Percentiles rank a stretch among this genome's conserved stretches.
Evolutionary conservation across 64 coral and sea anemone genomes (phyloP).

Genomic region (Montipora cactus): DNA sequence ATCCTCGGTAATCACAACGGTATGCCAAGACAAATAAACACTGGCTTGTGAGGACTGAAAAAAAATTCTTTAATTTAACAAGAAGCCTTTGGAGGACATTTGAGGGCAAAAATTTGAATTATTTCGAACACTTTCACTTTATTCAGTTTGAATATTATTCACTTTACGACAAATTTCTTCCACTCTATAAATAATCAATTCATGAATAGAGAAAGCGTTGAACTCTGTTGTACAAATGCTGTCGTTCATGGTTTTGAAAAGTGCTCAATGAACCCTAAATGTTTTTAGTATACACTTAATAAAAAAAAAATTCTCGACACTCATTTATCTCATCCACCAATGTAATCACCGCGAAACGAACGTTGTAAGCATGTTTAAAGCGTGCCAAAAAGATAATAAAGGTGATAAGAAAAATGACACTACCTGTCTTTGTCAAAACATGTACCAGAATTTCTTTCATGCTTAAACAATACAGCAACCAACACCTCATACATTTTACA

Average conservation of each 20-base stretch:
- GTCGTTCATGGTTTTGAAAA: background rate
- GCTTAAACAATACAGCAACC: slow-evolving; percentile 44
- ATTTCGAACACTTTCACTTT: background rate
- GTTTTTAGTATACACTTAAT: background rate
- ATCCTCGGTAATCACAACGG: background rate
- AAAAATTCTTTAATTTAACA: background rate
- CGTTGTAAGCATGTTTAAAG: background rate
- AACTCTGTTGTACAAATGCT: no score
- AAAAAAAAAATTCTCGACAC: background rate
- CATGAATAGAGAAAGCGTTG: background rate
- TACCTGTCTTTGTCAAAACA: slow-evolving; percentile 27
- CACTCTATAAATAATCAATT: background rate
- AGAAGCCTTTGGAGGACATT: background rate
- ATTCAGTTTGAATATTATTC: background rate
- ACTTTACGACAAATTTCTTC: background rate
- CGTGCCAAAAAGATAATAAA: slow-evolving; percentile 20
- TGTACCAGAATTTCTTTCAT: slow-evolving; percentile 40
- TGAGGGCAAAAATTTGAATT: background rate
- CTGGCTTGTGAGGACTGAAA: background rate
- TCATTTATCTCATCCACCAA: background rate
- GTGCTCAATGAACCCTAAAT: background rate
- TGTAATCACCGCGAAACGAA: background rate
- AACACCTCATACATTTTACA: background rate
- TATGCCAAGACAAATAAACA: background rate
- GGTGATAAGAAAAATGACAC: background rate